Evolutionary conservation across 2,797 vertebrate genomes (phyloP).

Genomic region (Astyanax mexicanus): DNA sequence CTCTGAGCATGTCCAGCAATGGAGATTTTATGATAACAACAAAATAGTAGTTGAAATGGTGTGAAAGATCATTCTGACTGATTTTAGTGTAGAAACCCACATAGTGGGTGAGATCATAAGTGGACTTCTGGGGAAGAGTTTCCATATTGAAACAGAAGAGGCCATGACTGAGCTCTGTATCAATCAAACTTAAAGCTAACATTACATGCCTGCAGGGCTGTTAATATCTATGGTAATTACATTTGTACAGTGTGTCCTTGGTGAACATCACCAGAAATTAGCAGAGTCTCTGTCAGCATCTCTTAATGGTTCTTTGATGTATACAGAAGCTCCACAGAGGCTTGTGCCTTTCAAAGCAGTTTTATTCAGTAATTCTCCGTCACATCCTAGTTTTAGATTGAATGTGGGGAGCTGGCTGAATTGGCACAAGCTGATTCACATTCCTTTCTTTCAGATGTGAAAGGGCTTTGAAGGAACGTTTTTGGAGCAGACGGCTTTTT

Average conservation of each 20-base stretch:
- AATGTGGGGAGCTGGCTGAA: not conserved
- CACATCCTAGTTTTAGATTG: not conserved
- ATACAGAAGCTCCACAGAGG: conserved; percentile 19
- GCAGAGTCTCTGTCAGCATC: conserved; percentile 27
- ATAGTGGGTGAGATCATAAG: not conserved
- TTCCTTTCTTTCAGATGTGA: conserved; percentile 1
- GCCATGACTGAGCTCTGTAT: conserved; percentile 14
- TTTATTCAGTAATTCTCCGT: conserved; percentile 21
- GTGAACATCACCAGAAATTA: conserved; percentile 43
- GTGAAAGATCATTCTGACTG: no score
- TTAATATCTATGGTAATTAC: conserved; percentile 50
- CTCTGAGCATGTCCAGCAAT: no score
- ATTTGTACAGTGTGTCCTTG: conserved; percentile 35
- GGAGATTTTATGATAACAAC: no score
- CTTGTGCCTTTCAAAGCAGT: conserved; percentile 14
- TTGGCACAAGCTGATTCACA: conserved; percentile 6
- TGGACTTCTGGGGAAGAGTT: not conserved
- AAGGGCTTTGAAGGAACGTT: conserved; percentile 2
- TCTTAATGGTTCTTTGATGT: conserved; percentile 30
- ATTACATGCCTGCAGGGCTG: conserved; percentile 31
- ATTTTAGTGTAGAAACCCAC: not conserved
- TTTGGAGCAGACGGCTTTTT: not conserved
- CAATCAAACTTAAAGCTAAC: conserved; percentile 30
- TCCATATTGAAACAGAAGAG: conserved; percentile 19
- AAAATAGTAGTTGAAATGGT: no score